phyloP scores from a whole-genome alignment of 2,888 invertebrate species.

The Hipparchia sbordonii region DNA sequence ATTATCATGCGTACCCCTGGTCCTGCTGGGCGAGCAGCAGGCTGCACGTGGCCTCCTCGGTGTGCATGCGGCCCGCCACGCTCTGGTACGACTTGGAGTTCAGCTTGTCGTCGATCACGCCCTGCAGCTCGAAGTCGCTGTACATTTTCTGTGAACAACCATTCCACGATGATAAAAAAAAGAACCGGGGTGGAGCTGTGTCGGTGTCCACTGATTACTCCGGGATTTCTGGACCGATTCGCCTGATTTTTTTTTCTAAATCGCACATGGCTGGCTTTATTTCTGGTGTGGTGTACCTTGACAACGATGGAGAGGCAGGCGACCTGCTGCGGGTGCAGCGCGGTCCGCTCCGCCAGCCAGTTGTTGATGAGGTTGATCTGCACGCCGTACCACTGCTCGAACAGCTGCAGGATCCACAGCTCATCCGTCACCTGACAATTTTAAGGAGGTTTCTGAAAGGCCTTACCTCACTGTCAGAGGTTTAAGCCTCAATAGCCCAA shows the following conservation, averaged over 20 bases:
- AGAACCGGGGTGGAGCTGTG: too few species aligned
- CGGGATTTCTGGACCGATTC: too few species aligned
- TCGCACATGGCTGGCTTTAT: too few species aligned
- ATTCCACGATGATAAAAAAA: too few species aligned
- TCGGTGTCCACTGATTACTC: too few species aligned
- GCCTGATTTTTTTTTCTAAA: too few species aligned
- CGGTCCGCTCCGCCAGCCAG: slow-evolving; percentile 91
- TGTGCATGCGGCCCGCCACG: slow-evolving; percentile 96
- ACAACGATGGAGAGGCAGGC: slow-evolving; percentile 98
- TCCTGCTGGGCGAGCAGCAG: slow-evolving; percentile 91
- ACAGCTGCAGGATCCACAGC: slow-evolving; percentile 85
- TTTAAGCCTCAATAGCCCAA: too few species aligned
- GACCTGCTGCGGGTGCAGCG: slow-evolving; percentile 98
- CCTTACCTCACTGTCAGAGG: too few species aligned
- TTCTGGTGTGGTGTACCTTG: slow-evolving; percentile 90
- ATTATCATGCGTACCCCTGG: slow-evolving; percentile 76
- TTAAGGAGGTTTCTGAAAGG: too few species aligned
- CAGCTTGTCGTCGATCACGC: slow-evolving; percentile 98
- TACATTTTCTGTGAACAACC: slow-evolving; percentile 93
- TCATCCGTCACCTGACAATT: slow-evolving; percentile 80
- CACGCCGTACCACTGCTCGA: slow-evolving; percentile 96
- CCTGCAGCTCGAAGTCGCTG: slow-evolving; percentile 99
- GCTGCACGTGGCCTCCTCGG: slow-evolving; percentile 97
- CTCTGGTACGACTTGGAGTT: slow-evolving; percentile 98
- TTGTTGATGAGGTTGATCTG: slow-evolving; percentile 96